Evolutionary conservation across 2,797 vertebrate genomes (phyloP), one percentile per base, ranked within the genome.

Genomic region (Poecile montanus): DNA sequence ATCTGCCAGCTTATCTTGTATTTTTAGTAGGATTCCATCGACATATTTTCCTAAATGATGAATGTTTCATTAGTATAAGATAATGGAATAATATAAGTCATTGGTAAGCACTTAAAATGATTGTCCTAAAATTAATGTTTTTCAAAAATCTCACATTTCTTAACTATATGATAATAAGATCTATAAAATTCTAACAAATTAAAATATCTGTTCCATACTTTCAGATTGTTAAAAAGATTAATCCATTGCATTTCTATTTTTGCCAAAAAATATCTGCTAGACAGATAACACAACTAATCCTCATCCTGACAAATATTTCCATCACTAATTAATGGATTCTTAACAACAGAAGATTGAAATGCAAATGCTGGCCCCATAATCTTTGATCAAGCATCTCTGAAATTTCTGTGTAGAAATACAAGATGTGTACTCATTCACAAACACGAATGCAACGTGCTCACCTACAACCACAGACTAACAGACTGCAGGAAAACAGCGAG

Each of bases 301-400:
- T 87, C 56, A 94, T 22, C 45, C 74, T 93, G 66, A 56, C 47
- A 85, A 79, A 73, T 66, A 11, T 47, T 93, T 83, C 60, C 66
- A 32, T 89, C 45, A 60, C 34, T 89, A 61, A 65, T 57, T 77
- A 50, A 14, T 45, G 77, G 20, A 27, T 20, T 32, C 40, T 86
- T 94, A 48, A 82, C 96, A 94, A 9, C 34, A 94, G 76, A 75
- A 91, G 16, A 74, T 51, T 68, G 38, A 70, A 95, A 73, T 56
- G 19, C 22, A 76, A 82, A 68, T 45, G 3, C 15, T 91, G 16
- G 26, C 17, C 81, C 32, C 23, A 42, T 58, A 89, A 63, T 58
- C 27, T 85, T 56, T 67, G 53, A 44, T 36, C 44, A 79, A 84
- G 4, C 22, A 34, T 20, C 9, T 73, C 60, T 58, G 40, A 70